Evolutionary conservation across 2,888 invertebrate species (phyloP), one percentile per base, ranked within the genome.

Genomic region (Oxycera nigricornis): DNA sequence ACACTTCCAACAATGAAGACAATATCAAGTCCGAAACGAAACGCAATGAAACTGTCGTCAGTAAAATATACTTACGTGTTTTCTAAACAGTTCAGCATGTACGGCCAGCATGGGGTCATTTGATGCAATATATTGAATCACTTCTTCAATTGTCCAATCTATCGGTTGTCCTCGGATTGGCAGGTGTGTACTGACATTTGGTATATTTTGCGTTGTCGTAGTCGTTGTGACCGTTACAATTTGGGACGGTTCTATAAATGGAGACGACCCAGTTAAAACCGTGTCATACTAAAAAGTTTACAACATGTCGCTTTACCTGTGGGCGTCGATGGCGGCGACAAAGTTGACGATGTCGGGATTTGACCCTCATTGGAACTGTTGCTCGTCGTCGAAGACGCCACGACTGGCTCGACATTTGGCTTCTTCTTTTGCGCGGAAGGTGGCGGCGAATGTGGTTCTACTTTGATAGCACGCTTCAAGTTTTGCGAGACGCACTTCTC

Each of bases 141-240:
- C 97, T 83, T 97, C 96, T 82, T 97, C 97, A 26, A 97, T 95
- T 17, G 93, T 91, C 98, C 97, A 98, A 81, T 95, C 94, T 24
- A 90, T 89, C 26, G 94, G 94, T 73, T 89, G 89, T 39, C 88
- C 84, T 74, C 87, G 87, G 65, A 86, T 83, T 22, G 87, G 82
- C 24, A 87, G 82, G 74, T 85, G 81, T 61, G 83, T 80, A 11
- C 79, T 77, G 0, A 81, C 78, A 39, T 73, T 75, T 55, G 73
- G 30, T 59, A 55, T 28, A 39, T 59, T 65, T 72, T 57, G 74
- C 50, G 57, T 52, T 14, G 57, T 52, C 11, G 68, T 72, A 20
- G 68, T 74, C 7, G 74, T 75, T 50, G 74, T 62, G 61, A 62
- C 61, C 9, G 73, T 55, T 22, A 72, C 57, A 14, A 65, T 72